These are phyloP conservation scores for Cyclophora albipunctata DNA, from an alignment of 2,888 invertebrate genomes.

Conservation along the genomic window DNA sequence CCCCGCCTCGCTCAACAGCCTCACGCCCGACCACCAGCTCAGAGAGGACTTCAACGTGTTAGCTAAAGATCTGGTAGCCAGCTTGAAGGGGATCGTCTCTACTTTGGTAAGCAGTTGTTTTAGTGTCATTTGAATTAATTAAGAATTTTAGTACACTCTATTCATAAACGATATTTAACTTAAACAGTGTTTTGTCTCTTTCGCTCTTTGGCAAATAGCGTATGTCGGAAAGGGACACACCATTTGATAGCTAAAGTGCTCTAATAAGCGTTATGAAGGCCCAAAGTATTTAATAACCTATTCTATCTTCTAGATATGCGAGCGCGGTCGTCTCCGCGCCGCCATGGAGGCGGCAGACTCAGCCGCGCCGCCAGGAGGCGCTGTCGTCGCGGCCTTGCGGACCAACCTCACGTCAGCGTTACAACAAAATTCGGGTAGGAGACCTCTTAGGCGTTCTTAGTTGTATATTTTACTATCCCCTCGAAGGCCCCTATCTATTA, in stretches of 20 bases:
- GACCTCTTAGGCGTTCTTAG: not conserved
- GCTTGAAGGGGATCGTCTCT: conserved; percentile 76
- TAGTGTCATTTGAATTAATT: too few species aligned
- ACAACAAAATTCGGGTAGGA: conserved; percentile 81
- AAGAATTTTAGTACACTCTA: too few species aligned
- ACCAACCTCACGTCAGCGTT: conserved; percentile 79
- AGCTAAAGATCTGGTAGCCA: conserved; percentile 80
- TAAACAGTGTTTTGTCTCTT: too few species aligned
- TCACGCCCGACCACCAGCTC: conserved; percentile 70
- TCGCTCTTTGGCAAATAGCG: too few species aligned
- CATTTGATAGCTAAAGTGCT: too few species aligned
- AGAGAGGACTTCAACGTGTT: conserved; percentile 80
- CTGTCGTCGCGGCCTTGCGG: conserved; percentile 70
- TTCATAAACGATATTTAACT: too few species aligned
- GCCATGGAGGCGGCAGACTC: conserved; percentile 54
- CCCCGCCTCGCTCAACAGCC: conserved; percentile 54
- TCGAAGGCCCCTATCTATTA: too few species aligned
- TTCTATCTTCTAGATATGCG: conserved; percentile 39
- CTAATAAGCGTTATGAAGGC: too few species aligned
- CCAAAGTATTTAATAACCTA: too few species aligned
- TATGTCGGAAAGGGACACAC: too few species aligned
- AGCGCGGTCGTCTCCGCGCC: conserved; percentile 55
- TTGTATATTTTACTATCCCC: too few species aligned
- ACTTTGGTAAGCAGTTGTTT: conserved; percentile 41
- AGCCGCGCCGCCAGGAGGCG: conserved; percentile 45